Conservation (phyloP, 2,888 invertebrate genomes). For the Campoplex capitator region DNA sequence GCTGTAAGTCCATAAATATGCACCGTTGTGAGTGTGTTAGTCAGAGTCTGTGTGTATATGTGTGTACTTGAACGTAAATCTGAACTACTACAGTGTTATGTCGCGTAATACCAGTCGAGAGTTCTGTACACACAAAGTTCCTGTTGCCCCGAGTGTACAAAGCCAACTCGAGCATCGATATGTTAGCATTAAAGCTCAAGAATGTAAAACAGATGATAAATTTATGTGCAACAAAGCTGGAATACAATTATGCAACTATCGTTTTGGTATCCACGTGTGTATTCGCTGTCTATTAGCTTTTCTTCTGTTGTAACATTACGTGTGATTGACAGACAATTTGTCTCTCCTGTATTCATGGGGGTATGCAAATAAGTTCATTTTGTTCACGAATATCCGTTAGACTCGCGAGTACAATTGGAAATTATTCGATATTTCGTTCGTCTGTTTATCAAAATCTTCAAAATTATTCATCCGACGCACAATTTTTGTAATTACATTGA, state of each 20-base stretch:
- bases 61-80: constrained; percentile 16
- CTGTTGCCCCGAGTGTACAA: constrained; percentile 30
- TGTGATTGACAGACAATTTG: background rate
- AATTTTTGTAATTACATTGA: background rate
- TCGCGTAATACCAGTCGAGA: constrained; percentile 32
- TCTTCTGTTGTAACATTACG: background rate
- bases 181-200: constrained; percentile 21
- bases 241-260: constrained; percentile 16
- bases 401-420: background rate
- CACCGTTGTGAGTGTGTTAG: background rate
- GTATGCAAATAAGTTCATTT: background rate
- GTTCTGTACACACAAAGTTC: constrained; percentile 23
- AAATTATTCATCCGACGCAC: background rate
- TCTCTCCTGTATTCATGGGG: background rate
- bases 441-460: background rate
- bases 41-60: too few species aligned
- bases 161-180: constrained; percentile 19
- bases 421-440: background rate
- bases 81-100: background rate
- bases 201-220: constrained; percentile 19
- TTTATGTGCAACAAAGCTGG: background rate
- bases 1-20: constrained; percentile 61
- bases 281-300: background rate
- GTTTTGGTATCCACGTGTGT: background rate
- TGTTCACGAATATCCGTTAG: background rate